phyloP scores from a whole-genome alignment of 2,797 vertebrate genomes.

The Dallia pectoralis region DNA sequence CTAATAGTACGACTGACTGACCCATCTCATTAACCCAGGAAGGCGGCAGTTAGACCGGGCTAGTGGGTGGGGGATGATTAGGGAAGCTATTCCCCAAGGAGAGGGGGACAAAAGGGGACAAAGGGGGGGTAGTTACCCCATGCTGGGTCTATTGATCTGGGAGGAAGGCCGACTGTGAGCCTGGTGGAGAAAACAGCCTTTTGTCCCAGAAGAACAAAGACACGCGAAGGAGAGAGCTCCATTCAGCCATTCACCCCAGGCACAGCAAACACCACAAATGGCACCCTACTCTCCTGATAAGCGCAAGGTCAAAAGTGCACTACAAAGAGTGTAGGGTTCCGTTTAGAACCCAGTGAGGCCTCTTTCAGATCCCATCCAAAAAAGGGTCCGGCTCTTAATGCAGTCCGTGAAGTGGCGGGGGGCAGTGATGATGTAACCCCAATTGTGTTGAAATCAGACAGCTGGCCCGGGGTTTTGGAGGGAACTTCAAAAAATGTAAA shows the following conservation, averaged over 20 bases:
- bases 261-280: neutral
- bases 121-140: constrained; percentile 55
- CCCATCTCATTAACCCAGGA: constrained; percentile 68
- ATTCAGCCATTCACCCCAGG: constrained; percentile 47
- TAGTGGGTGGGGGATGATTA: constrained; percentile 45
- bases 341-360: constrained; percentile 35
- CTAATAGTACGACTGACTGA: constrained; percentile 34
- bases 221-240: constrained; percentile 39
- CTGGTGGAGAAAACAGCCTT: constrained; percentile 66
- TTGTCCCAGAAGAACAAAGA: constrained; percentile 77
- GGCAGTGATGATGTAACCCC: constrained; percentile 69
- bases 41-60: constrained; percentile 57
- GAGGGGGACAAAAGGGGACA: constrained; percentile 60
- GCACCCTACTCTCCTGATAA: neutral
- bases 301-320: neutral
- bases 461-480: constrained; percentile 77
- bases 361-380: constrained; percentile 51
- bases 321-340: neutral
- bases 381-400: constrained; percentile 54
- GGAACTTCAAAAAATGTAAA: constrained; percentile 74
- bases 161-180: constrained; percentile 70
- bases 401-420: constrained; percentile 30
- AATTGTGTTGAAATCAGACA: constrained; percentile 63
- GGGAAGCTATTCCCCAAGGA: constrained; percentile 61
- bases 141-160: constrained; percentile 68